Percentiles rank a stretch among this genome's conserved stretches.
Conservation (phyloP, 2,113 vertebrate genomes). For the Neogobius melanostomus region DNA sequence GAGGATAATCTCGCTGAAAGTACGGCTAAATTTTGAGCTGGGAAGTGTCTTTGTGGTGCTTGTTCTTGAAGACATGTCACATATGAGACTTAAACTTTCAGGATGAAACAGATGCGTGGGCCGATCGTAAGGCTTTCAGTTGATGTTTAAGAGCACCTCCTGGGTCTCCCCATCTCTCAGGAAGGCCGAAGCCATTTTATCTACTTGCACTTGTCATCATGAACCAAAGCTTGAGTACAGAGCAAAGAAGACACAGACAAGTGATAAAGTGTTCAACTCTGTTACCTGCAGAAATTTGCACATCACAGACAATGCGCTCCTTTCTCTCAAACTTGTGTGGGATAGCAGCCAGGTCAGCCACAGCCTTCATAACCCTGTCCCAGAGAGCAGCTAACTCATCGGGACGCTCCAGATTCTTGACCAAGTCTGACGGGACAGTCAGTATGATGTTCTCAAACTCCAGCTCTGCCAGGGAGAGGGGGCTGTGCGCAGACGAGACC, state of each 20-base stretch:
- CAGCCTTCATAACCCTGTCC: constrained; percentile 75
- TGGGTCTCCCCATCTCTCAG: too few relatives aligned
- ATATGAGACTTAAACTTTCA: too few relatives aligned
- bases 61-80: too few relatives aligned
- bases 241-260: background rate
- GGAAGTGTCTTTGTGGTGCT: too few relatives aligned
- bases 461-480: constrained; percentile 80
- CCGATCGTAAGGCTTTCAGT: too few relatives aligned
- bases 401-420: constrained; percentile 64
- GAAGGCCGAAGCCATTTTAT: background rate
- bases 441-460: constrained; percentile 83
- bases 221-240: background rate
- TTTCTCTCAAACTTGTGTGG: constrained; percentile 78
- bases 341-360: constrained; percentile 75
- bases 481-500: constrained; percentile 65
- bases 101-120: too few relatives aligned
- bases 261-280: background rate
- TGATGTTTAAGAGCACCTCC: too few relatives aligned
- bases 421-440: constrained; percentile 70
- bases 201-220: background rate
- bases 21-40: too few relatives aligned
- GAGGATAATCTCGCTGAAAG: too few relatives aligned
- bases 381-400: constrained; percentile 76
- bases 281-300: constrained; percentile 81
- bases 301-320: constrained; percentile 82